Evolutionary conservation across 2,888 invertebrate species (phyloP), one percentile per base, ranked within the genome.

Genomic region (Drosophila nr. medialis): DNA sequence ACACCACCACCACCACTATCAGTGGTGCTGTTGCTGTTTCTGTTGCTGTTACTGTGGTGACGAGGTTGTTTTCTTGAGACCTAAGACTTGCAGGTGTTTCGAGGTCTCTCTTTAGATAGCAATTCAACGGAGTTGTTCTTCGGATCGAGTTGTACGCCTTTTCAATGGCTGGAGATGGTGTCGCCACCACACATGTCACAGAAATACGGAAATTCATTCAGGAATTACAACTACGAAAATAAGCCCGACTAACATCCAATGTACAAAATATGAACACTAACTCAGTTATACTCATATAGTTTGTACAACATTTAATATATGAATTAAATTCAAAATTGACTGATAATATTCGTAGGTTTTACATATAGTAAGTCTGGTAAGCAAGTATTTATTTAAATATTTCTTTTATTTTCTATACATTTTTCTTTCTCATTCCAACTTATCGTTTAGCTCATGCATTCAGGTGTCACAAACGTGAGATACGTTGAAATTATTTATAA

Each of bases 31-130:
- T 40, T 29, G 11, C 45, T 21, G 45, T 45, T 21, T 13, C 45
- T 49, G 34, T 56, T 38, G 18, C 45, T 45, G 24, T 45, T 27
- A 45, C 45, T 49, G 34, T 66, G 50, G 34, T 73, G 66, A 30
- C 54, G 58, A 48, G 36, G 53, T 51, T 48, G 53, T 45, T 54
- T 66, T 42, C 34, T 64, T 27, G n/a, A 55, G 24, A 55, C 54
- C 29, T 42, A 21, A 56, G 15, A 60, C 61, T 77, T 63, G 77
- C 77, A 77, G 77, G 77, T 77, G 77, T 80, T 80, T 75, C 80
- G 80, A 77, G 75, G 80, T 77, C 80, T 77, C 80, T 77, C 56
- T 56, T 30, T 21, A 48, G 71, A 75, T 64, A 36, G 65, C 75
- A 75, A 79, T 64, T 62, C 54, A 55, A 53, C 60, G 48, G 58